These are phyloP conservation scores for Corythornis vintsioides DNA, from an alignment of 2,113 vertebrate species.

Conservation along the genomic window DNA sequence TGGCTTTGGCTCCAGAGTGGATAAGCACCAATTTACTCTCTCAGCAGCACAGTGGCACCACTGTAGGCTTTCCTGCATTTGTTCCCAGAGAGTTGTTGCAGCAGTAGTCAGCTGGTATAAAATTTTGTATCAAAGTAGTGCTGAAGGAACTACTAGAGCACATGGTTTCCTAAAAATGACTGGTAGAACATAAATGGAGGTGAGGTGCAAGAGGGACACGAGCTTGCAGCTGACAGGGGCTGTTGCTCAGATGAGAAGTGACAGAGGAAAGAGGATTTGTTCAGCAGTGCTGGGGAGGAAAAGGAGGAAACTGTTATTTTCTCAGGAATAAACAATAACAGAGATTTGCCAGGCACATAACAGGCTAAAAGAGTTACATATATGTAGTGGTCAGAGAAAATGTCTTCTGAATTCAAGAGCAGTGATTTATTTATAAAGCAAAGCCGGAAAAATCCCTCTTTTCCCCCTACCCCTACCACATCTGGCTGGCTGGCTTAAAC, in stretches of 20 bases:
- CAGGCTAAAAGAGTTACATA: not conserved
- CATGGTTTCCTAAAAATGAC: not conserved
- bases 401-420: conserved; percentile 19
- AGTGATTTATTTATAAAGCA: conserved; percentile 58
- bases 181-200: not conserved
- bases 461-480: conserved; percentile 27
- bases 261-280: conserved; percentile 11
- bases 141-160: not conserved
- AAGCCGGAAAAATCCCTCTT: conserved; percentile 34
- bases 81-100: not conserved
- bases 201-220: not conserved
- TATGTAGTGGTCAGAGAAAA: not conserved
- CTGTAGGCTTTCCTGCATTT: not conserved
- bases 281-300: not conserved
- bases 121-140: not conserved
- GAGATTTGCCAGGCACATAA: conserved; percentile 16
- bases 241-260: not conserved
- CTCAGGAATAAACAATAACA: not conserved
- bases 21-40: not conserved
- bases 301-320: conserved; percentile 33
- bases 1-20: not conserved
- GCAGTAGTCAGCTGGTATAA: not conserved
- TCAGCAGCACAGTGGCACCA: not conserved
- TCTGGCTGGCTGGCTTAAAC: conserved; percentile 29
- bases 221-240: not conserved